Percentiles rank a stretch among this genome's conserved stretches.
These are phyloP conservation scores for Cylas formicarius DNA, from an alignment of 1,140 invertebrate genomes.

Conservation along the genomic window DNA sequence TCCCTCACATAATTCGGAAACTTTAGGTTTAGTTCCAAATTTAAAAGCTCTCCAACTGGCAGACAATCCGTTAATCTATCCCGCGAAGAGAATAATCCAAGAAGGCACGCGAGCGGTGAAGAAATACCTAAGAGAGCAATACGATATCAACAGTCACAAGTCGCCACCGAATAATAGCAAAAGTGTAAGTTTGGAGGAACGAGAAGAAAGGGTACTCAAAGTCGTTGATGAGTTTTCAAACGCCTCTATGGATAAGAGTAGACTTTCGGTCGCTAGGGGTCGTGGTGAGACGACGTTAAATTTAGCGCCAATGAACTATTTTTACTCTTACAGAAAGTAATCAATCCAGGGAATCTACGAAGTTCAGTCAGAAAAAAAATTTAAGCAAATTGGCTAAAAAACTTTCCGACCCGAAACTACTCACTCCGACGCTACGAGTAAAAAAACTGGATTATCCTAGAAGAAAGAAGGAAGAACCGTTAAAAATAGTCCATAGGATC, in stretches of 20 bases:
- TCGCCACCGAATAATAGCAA: conserved; percentile 7
- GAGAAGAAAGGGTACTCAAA: conserved; percentile 14
- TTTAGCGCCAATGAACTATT: not conserved
- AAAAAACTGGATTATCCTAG: conserved; percentile 16
- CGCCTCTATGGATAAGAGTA: not conserved
- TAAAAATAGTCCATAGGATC: conserved; percentile 30
- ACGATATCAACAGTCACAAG: conserved; percentile 11
- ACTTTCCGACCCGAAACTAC: conserved; percentile 10
- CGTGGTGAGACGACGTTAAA: not conserved
- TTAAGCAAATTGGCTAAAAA: conserved; percentile 1
- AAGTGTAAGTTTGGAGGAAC: not conserved
- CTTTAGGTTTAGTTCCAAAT: conserved; percentile 30
- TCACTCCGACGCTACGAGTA: conserved; percentile 11
- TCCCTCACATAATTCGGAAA: conserved; percentile 1
- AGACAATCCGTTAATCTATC: conserved; percentile 37
- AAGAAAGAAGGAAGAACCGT: conserved; percentile 20
- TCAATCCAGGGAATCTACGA: conserved; percentile 5
- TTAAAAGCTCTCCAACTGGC: conserved; percentile 37
- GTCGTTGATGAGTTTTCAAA: conserved; percentile 10
- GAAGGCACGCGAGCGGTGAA: conserved; percentile 30
- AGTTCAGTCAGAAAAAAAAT: conserved; percentile 1
- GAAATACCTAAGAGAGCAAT: conserved; percentile 28
- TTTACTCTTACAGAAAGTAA: too few relatives aligned
- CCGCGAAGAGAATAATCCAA: conserved; percentile 24
- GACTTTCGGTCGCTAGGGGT: not conserved